Percentiles rank a stretch among this genome's conserved stretches.
These are phyloP conservation scores for Brachionus sp. DNA, from an alignment of 1,140 invertebrate species.

Conservation along the genomic window DNA sequence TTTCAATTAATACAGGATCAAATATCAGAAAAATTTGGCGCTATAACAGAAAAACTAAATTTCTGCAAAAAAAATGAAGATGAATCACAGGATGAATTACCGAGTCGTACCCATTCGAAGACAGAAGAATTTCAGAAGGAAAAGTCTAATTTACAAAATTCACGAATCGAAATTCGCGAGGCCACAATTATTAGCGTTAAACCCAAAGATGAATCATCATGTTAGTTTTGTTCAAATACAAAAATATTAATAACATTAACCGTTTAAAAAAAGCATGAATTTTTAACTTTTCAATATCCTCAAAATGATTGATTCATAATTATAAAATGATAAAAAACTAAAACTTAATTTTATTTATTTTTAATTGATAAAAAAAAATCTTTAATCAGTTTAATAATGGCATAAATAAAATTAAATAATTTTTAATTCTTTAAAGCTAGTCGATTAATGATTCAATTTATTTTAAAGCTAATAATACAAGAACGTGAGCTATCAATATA, in stretches of 20 bases:
- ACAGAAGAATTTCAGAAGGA: not conserved
- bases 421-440: not conserved
- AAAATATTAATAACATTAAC: not conserved
- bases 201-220: slow-evolving; percentile 3
- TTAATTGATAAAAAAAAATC: not conserved
- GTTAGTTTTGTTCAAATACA: not conserved
- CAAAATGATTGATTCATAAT: not conserved
- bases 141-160: not conserved
- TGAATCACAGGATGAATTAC: not conserved
- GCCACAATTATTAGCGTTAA: slow-evolving; percentile 9
- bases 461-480: not conserved
- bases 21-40: slow-evolving; percentile 2
- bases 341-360: not conserved
- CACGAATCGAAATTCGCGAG: not conserved
- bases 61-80: not conserved
- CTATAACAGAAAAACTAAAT: not conserved
- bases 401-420: not conserved
- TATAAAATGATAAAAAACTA: too few species aligned
- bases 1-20: slow-evolving; percentile 43
- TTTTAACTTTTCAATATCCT: not conserved
- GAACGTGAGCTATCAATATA: not conserved
- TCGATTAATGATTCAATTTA: not conserved
- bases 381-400: not conserved
- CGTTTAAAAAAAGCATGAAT: not conserved
- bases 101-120: not conserved